Evolutionary conservation across 2,888 invertebrate species (phyloP).

Genomic region (Hydrotaea cyrtoneurina): DNA sequence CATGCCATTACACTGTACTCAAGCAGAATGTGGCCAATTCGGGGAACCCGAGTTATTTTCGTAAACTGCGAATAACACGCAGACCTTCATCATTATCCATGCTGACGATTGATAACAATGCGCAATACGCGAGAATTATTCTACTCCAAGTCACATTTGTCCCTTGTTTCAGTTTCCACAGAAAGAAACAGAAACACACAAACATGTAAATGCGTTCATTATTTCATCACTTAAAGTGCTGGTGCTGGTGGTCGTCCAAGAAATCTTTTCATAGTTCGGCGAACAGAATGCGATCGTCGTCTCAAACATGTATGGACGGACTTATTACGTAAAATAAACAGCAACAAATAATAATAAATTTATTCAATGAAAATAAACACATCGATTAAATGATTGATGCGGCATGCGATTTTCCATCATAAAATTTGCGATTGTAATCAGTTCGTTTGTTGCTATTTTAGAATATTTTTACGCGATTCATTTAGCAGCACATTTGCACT

Average conservation of each 20-base stretch:
- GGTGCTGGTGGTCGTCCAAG: neutral
- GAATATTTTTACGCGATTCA: neutral
- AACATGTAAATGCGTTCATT: slow-evolving; percentile 32
- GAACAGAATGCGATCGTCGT: neutral
- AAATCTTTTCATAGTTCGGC: neutral
- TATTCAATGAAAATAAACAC: slow-evolving; percentile 11
- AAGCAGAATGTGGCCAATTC: too few species aligned
- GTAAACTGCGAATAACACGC: too few species aligned
- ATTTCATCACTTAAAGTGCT: neutral
- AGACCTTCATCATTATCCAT: too few species aligned
- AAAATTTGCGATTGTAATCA: slow-evolving; percentile 16
- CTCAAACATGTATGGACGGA: too few species aligned
- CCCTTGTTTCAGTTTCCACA: neutral
- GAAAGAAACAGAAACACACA: too few species aligned
- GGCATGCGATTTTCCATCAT: slow-evolving; percentile 18
- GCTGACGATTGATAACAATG: too few species aligned
- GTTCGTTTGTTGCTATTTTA: neutral
- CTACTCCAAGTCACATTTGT: neutral
- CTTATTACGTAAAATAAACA: neutral
- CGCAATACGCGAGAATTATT: too few species aligned
- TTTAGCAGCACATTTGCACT: neutral
- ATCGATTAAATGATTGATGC: slow-evolving; percentile 23
- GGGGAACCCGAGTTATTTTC: too few species aligned
- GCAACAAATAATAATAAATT: neutral
- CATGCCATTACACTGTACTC: too few species aligned